Base-by-base conservation (phyloP, 2,113 vertebrate species). In the Syrmaticus mikado region DNA sequence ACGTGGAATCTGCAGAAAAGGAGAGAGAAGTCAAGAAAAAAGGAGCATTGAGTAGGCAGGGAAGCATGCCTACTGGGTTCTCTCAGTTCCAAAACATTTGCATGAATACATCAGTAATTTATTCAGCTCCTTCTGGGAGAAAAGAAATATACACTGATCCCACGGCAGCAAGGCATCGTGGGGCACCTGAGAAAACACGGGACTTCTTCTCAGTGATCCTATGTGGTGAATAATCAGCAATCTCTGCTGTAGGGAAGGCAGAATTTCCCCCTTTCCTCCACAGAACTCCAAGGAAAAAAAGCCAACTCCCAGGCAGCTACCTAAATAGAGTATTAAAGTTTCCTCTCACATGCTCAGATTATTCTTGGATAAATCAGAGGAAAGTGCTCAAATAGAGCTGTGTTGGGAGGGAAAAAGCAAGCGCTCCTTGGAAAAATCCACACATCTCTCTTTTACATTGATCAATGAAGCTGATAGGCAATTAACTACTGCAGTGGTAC, bases 381-480 rank as follows among this genome's bases (percentile, higher is more conserved):
- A 94, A 92, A 93, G 28, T 77, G 36, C 40, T 95, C 62, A 85
- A 93, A 95, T 34, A 94, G 75, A 92, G 84, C 52, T 89, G 65
- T 89, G 68, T 34, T 85, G 53, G 61, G 43, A 91, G 28, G 27
- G 45, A 85, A 81, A 94, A 65, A 61, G 76, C 68, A 90, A 88
- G 67, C 17, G 89, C 76, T 55, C 83, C 86, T 68, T 64, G 86
- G 94, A 83, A 95, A 97, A 90, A 90, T 73, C 78, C 91, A 93
- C 92, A 89, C 79, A 94, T 96, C 83, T 96, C 62, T 92, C 55
- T 92, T 82, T 91, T 75, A 82, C 91, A 92, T 84, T 95, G 92
- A 96, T 93, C 86, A 87, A 92, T 94, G 85, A 85, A 96, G 85
- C 82, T 93, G 92, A 95, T 82, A 90, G 91, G 86, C 92, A 96